phyloP scores from a whole-genome alignment of 2,113 vertebrate genomes.

The Mormyrus lacerda region DNA sequence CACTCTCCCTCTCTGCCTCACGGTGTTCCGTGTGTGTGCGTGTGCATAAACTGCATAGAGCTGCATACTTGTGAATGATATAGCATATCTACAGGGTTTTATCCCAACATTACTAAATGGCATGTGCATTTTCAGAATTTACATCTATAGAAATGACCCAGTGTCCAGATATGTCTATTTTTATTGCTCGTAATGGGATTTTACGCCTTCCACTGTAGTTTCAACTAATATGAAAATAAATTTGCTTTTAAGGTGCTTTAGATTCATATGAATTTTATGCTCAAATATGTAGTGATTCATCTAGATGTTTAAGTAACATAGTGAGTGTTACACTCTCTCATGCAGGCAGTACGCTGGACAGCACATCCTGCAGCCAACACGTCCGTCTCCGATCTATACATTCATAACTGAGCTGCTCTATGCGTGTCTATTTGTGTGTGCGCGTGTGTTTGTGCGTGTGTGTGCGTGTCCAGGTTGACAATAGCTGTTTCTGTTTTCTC shows the following conservation, averaged over 20 bases:
- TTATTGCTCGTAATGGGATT: not conserved
- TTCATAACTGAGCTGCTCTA: constrained; percentile 18
- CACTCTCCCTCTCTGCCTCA: constrained; percentile 31
- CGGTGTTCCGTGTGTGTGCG: constrained; percentile 28
- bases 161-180: not conserved
- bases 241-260: not conserved
- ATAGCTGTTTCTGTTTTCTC: constrained; percentile 64
- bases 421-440: constrained; percentile 27
- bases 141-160: not conserved
- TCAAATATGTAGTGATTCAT: not conserved
- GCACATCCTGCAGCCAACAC: not conserved
- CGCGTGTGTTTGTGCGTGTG: constrained; percentile 24
- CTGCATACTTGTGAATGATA: constrained; percentile 19
- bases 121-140: not conserved
- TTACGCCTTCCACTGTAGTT: not conserved
- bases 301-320: not conserved
- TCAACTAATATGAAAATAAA: not conserved
- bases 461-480: constrained; percentile 57
- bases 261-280: not conserved
- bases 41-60: constrained; percentile 41
- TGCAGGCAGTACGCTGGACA: not conserved
- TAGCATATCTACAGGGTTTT: not conserved
- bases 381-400: not conserved
- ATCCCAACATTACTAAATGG: not conserved
- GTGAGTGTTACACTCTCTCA: not conserved